These are phyloP conservation scores for Lycodopsis pacificus DNA, from an alignment of 2,797 vertebrate genomes.

Conservation along the genomic window DNA sequence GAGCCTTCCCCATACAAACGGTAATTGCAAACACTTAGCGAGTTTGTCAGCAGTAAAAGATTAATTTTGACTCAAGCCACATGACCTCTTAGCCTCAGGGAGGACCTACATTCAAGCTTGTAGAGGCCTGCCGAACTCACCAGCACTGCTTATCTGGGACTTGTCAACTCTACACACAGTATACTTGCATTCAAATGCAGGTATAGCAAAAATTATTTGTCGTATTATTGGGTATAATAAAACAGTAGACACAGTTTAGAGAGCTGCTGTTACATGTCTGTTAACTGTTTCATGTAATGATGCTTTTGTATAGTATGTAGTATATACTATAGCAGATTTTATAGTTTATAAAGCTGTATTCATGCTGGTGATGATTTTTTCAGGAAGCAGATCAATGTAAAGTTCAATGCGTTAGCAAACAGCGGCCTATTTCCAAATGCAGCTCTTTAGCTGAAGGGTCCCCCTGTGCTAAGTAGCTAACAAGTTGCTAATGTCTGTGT, in stretches of 20 bases:
- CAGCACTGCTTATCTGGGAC: conserved; percentile 16
- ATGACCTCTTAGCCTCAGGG: conserved; percentile 41
- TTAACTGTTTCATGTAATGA: no score
- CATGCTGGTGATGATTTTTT: not conserved
- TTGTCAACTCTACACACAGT: not conserved
- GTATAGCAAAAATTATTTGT: no score
- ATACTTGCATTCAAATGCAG: not conserved
- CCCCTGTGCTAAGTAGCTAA: not conserved
- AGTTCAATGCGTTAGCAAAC: not conserved
- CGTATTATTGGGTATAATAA: no score
- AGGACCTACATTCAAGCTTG: conserved; percentile 25
- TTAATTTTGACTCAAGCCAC: conserved; percentile 45
- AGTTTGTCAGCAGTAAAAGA: conserved; percentile 36
- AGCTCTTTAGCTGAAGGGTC: conserved; percentile 1
- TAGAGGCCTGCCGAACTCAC: conserved; percentile 35
- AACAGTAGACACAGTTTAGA: not conserved
- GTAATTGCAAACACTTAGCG: conserved; percentile 28
- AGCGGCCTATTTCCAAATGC: not conserved
- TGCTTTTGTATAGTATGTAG: no score
- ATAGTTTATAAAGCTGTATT: not conserved
- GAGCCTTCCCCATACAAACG: not conserved
- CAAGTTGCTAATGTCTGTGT: not conserved
- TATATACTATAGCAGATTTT: no score
- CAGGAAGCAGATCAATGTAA: conserved; percentile 23
- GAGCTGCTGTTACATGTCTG: not conserved